These are phyloP conservation scores for Pachyseris speciosa DNA, from an alignment of 64 coral and sea anemone species.

Conservation along the genomic window DNA sequence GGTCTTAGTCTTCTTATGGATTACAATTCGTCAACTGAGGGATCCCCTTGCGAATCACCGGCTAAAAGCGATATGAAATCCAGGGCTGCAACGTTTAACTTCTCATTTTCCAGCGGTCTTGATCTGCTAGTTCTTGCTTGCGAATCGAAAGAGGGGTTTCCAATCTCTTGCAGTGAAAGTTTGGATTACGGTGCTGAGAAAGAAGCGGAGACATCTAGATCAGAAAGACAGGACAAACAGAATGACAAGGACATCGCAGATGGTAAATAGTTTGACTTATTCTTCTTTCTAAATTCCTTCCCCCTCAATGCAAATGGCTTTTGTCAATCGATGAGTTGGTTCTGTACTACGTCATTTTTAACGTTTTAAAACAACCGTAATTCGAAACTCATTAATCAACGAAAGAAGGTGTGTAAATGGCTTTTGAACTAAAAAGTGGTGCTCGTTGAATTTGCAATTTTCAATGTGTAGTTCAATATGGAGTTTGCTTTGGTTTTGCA, in stretches of 20 bases:
- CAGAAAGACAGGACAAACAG: neutral
- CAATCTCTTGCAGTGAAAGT: neutral
- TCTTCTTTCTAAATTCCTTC: no score
- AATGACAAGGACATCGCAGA: neutral
- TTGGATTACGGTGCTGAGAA: neutral
- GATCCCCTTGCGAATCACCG: conserved; percentile 33
- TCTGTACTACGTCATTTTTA: no score
- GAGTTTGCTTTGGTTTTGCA: no score
- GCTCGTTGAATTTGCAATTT: no score
- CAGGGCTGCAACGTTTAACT: neutral
- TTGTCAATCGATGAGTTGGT: no score
- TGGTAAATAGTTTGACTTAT: neutral
- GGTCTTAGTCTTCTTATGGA: conserved; percentile 86
- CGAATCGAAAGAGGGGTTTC: neutral
- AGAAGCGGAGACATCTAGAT: neutral
- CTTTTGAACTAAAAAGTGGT: no score
- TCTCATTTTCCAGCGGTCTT: neutral
- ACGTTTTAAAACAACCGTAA: no score
- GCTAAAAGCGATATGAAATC: neutral
- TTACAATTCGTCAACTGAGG: conserved; percentile 84
- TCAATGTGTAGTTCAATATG: no score
- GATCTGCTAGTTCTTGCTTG: conserved; percentile 9
- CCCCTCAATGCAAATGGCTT: no score
- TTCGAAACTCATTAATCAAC: no score
- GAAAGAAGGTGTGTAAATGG: no score